A percentile compares a stretch with the other conserved stretches of the same genome.
phyloP scores from a whole-genome alignment of 2,888 invertebrate genomes.

The Julus scandinavius region DNA sequence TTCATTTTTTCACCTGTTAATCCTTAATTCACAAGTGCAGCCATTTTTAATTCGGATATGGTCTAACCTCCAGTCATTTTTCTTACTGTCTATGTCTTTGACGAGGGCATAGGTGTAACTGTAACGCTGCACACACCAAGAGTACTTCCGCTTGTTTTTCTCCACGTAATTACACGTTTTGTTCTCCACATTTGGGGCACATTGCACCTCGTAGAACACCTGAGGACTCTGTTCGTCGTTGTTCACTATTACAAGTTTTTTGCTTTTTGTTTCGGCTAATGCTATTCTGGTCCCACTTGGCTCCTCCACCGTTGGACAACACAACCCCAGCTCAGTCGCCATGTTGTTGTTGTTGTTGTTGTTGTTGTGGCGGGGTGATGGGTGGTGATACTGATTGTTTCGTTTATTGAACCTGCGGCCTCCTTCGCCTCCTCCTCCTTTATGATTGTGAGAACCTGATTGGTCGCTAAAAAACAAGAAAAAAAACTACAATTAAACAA shows the following conservation, averaged over 20 bases:
- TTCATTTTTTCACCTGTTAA: constrained; percentile 51
- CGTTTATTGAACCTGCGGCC: not conserved
- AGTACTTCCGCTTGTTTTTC: constrained; percentile 75
- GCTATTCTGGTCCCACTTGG: constrained; percentile 80
- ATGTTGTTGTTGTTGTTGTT: constrained; percentile 63
- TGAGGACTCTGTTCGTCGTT: constrained; percentile 71
- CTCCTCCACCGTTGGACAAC: constrained; percentile 81
- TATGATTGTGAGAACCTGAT: constrained; percentile 37
- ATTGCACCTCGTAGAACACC: constrained; percentile 81
- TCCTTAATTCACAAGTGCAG: constrained; percentile 80
- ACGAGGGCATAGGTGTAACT: constrained; percentile 87
- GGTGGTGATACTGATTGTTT: constrained; percentile 6
- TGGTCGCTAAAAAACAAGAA: not conserved
- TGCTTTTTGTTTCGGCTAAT: constrained; percentile 79
- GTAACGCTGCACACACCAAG: constrained; percentile 84
- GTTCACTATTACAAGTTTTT: constrained; percentile 75
- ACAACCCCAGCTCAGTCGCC: constrained; percentile 68
- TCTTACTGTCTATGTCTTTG: constrained; percentile 67
- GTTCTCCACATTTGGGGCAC: constrained; percentile 76
- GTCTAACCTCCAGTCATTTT: constrained; percentile 78
- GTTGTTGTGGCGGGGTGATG: not conserved
- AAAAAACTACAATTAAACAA: too few relatives aligned
- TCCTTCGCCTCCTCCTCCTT: constrained; percentile 4
- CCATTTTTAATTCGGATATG: constrained; percentile 85
- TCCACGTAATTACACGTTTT: constrained; percentile 81